A percentile compares a stretch with the other conserved stretches of the same genome.
Conservation (phyloP, 1,140 invertebrate species). For the Bombus difficillimus region DNA sequence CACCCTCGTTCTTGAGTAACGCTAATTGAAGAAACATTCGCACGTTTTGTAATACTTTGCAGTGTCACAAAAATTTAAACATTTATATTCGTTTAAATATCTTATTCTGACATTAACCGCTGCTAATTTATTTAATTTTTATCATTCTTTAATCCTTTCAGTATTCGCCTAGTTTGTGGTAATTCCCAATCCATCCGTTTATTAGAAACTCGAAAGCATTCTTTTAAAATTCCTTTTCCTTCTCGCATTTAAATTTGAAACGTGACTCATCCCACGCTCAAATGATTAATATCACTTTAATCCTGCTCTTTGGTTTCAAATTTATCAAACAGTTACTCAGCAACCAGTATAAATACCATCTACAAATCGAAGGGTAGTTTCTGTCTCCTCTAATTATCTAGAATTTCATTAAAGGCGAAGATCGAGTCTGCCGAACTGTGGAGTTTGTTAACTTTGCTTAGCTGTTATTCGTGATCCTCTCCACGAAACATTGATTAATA, state of each 20-base stretch:
- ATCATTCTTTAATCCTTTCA: background rate
- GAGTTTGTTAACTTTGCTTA: conserved; percentile 2
- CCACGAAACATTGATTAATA: background rate
- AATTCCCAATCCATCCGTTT: background rate
- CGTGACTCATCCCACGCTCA: background rate
- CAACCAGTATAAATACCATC: background rate
- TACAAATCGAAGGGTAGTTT: background rate
- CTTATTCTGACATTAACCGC: background rate
- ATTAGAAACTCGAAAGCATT: background rate
- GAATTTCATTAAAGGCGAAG: background rate
- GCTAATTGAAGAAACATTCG: no score
- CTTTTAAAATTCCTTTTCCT: background rate
- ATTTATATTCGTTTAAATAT: background rate
- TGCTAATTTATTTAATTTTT: background rate
- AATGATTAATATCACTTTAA: background rate
- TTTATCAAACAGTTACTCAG: background rate
- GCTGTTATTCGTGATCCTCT: background rate
- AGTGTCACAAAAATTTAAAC: background rate
- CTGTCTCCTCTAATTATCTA: background rate
- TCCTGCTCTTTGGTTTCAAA: background rate
- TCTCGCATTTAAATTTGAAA: background rate
- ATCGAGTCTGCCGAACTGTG: background rate
- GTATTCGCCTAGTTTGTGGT: no score
- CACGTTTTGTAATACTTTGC: no score
- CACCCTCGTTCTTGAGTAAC: background rate